These are phyloP conservation scores for Umimayanthus chanpuru DNA, from an alignment of 92 coral and sea anemone species.

Conservation along the genomic window DNA sequence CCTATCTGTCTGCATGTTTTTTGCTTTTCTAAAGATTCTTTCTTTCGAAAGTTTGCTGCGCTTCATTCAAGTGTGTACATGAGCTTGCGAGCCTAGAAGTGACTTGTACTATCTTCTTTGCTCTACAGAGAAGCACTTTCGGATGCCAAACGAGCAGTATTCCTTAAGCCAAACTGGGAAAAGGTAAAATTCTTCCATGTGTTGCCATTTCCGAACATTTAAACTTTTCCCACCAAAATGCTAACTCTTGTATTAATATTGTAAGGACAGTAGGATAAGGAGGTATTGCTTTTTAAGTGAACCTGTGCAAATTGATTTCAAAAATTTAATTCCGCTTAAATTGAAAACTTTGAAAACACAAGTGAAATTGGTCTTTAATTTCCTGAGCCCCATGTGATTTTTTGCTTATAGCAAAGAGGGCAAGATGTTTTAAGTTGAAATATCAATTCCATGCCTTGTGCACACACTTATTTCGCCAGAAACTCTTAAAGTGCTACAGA, in stretches of 20 bases:
- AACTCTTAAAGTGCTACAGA: too few relatives aligned
- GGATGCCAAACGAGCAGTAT: conserved; percentile 86
- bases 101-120: neutral
- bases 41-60: neutral
- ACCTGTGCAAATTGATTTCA: neutral
- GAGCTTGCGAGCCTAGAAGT: neutral
- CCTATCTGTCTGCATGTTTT: too few relatives aligned
- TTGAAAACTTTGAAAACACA: too few relatives aligned
- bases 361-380: too few relatives aligned
- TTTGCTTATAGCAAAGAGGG: too few relatives aligned
- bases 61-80: neutral
- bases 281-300: neutral
- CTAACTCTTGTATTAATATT: neutral
- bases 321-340: too few relatives aligned
- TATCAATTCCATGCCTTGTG: too few relatives aligned
- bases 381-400: too few relatives aligned
- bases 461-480: too few relatives aligned
- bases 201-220: neutral
- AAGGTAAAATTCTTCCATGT: conserved; percentile 52
- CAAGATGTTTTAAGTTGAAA: too few relatives aligned
- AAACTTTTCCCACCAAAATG: neutral
- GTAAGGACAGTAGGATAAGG: neutral
- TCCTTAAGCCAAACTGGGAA: conserved; percentile 83
- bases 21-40: neutral
- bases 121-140: conserved; percentile 73